These are phyloP conservation scores for Notechis scutatus DNA, from an alignment of 2,113 vertebrate species.

Conservation along the genomic window DNA sequence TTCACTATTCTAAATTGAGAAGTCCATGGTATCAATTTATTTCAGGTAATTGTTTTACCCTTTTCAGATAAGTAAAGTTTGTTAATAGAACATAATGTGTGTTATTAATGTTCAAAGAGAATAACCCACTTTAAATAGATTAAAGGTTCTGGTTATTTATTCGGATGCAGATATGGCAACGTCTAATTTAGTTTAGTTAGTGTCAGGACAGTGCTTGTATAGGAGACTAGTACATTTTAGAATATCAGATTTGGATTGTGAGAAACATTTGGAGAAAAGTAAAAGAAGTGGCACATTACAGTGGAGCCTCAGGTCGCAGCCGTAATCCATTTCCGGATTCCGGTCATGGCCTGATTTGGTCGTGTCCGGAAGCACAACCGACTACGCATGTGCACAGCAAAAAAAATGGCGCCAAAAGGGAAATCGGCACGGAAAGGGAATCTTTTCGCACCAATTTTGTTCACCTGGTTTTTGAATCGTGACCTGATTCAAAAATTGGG, in stretches of 20 bases:
- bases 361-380: no score
- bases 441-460: no score
- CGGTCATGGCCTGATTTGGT: no score
- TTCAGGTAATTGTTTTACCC: conserved; percentile 8
- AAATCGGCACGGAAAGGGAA: no score
- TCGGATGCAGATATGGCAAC: background rate
- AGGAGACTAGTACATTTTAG: background rate
- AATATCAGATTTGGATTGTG: background rate
- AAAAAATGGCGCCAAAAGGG: no score
- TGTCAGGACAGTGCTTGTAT: background rate
- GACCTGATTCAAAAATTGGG: no score
- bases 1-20: conserved; percentile 25
- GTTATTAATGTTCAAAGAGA: conserved; percentile 2
- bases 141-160: background rate
- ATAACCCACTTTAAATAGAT: background rate
- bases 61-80: conserved; percentile 33
- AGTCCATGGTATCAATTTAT: conserved; percentile 16
- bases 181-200: background rate
- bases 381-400: no score
- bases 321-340: no score
- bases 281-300: background rate
- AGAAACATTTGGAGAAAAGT: background rate
- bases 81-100: conserved; percentile 11
- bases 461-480: no score
- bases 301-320: no score